Evolutionary conservation across 2,113 vertebrate genomes (phyloP).

Genomic region (Cebus imitator): DNA sequence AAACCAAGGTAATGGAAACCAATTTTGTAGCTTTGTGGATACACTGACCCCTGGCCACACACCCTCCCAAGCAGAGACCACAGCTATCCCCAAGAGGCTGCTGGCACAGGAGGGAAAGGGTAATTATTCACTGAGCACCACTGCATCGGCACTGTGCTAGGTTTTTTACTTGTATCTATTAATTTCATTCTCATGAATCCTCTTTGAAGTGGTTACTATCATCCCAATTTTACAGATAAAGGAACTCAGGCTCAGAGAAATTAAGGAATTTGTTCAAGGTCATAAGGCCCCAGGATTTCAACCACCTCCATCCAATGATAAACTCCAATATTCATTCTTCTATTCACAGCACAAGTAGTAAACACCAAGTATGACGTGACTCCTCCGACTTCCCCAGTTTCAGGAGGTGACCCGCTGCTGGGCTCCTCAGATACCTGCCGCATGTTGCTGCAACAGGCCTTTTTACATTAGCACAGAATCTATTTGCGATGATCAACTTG

Average conservation of each 20-base stretch:
- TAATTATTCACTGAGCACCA: too few species aligned
- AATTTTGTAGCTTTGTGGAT: neutral
- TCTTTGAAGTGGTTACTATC: neutral
- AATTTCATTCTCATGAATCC: neutral
- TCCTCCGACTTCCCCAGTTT: neutral
- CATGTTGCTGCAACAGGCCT: neutral
- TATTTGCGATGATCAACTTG: neutral
- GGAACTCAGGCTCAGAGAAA: neutral
- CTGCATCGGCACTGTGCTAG: neutral
- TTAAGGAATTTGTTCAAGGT: neutral
- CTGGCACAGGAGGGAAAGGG: neutral
- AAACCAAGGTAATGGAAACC: neutral
- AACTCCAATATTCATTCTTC: neutral
- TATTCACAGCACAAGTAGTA: neutral
- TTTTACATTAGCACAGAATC: neutral
- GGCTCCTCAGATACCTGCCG: neutral
- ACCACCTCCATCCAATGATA: neutral
- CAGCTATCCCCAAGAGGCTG: neutral
- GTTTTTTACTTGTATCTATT: neutral
- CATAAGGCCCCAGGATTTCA: neutral
- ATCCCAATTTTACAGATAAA: neutral
- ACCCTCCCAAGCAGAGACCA: neutral
- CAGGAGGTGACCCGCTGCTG: fast-evolving
- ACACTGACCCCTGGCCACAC: neutral
- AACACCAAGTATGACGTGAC: neutral